A percentile compares a stretch with the other conserved stretches of the same genome.
Evolutionary conservation across 2,113 vertebrate genomes (phyloP).

Genomic region (Odontesthes bonariensis): DNA sequence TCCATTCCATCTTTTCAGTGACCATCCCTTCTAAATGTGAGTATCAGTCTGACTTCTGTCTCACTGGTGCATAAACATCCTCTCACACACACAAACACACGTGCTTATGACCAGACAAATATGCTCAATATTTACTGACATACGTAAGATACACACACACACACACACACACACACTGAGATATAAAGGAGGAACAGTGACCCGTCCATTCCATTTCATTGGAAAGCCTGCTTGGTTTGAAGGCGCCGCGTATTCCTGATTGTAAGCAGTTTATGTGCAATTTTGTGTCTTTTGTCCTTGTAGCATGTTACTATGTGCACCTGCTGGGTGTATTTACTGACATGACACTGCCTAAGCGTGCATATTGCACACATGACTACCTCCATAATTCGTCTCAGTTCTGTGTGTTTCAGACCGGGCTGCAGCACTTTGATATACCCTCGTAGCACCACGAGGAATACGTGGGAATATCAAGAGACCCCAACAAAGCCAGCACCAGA

Average conservation of each 20-base stretch:
- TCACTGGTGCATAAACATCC: constrained; percentile 4
- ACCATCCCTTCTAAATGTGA: neutral
- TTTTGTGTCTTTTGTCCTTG: constrained; percentile 50
- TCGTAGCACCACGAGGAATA: constrained; percentile 39
- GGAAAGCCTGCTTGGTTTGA: constrained; percentile 37
- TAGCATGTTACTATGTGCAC: constrained; percentile 29
- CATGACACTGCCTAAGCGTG: constrained; percentile 60
- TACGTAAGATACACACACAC: no score
- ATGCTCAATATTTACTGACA: constrained; percentile 6
- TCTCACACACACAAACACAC: neutral
- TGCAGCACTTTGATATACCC: constrained; percentile 55
- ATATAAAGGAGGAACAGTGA: constrained; percentile 49
- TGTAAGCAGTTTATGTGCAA: constrained; percentile 45
- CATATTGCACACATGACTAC: constrained; percentile 70
- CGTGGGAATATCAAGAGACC: constrained; percentile 46
- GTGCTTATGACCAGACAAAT: neutral
- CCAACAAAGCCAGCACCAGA: constrained; percentile 36
- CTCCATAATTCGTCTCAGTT: constrained; percentile 44
- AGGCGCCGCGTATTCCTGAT: constrained; percentile 21
- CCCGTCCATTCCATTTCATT: constrained; percentile 58
- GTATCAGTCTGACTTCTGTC: neutral
- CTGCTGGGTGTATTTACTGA: constrained; percentile 71
- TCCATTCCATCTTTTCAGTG: neutral
- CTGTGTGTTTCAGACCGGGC: constrained; percentile 51
- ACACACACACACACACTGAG: constrained; percentile 39